Conservation (phyloP, 2,888 invertebrate species). For the Stenotaenia linearis region DNA sequence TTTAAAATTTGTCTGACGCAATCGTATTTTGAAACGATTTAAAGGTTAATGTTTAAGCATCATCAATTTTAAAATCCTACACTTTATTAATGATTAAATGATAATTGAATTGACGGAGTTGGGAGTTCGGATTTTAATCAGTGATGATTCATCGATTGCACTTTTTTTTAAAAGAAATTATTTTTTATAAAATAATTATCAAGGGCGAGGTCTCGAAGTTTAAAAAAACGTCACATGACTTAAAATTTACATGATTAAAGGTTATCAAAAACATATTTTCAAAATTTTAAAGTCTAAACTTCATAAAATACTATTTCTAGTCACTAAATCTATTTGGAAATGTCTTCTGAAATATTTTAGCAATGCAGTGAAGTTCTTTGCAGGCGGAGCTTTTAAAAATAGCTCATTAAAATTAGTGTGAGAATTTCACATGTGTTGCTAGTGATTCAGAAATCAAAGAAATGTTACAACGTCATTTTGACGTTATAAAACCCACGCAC, state of each 20-base stretch:
- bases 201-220: not conserved
- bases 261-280: not conserved
- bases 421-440: not conserved
- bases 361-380: not conserved
- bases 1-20: not conserved
- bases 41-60: not conserved
- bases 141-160: not conserved
- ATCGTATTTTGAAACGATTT: not conserved
- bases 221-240: not conserved
- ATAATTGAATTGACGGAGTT: not conserved
- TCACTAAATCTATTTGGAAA: not conserved
- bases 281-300: not conserved
- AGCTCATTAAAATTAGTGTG: not conserved
- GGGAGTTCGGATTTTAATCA: not conserved
- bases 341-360: not conserved
- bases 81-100: no score
- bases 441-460: not conserved
- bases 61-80: no score
- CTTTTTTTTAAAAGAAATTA: not conserved
- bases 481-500: not conserved
- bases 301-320: not conserved
- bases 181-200: not conserved
- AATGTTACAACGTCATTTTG: not conserved
- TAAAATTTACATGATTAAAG: not conserved
- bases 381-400: slow-evolving; percentile 1